Percentiles rank a stretch among this genome's conserved stretches.
Conservation (phyloP, 2,113 vertebrate species). For the Orcinus orca region DNA sequence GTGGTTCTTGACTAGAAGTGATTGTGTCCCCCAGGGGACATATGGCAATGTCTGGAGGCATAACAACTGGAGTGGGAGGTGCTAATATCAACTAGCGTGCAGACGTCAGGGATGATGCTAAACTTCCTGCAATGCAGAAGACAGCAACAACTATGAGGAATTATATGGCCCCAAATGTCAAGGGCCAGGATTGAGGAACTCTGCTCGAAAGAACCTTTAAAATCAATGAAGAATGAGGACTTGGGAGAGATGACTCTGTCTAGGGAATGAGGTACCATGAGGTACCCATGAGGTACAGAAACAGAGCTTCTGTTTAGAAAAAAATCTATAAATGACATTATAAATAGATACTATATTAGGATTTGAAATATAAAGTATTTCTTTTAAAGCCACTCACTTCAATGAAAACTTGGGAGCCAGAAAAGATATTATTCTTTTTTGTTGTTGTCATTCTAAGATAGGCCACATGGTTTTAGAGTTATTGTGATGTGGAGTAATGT, state of each 20-base stretch:
- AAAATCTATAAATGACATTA: neutral
- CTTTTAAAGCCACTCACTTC: neutral
- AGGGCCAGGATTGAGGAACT: neutral
- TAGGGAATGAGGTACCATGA: neutral
- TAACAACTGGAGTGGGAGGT: neutral
- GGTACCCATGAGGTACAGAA: neutral
- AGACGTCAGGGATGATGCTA: neutral
- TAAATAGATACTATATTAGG: neutral
- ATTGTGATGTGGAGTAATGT: neutral
- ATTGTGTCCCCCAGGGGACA: neutral
- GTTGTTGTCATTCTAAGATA: neutral
- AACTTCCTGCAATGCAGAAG: neutral
- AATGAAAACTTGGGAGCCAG: neutral
- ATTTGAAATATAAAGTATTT: neutral
- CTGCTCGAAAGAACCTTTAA: neutral
- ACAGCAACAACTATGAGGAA: neutral
- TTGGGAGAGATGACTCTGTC: neutral
- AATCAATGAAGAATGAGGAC: neutral
- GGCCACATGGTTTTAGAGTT: neutral
- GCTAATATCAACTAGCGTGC: neutral
- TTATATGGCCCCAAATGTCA: neutral
- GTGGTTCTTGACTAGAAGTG: neutral
- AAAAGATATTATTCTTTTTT: neutral
- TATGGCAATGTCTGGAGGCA: neutral
- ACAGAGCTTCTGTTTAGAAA: neutral